These are phyloP conservation scores for Tachina fera DNA, from an alignment of 2,888 invertebrate genomes.

Conservation along the genomic window DNA sequence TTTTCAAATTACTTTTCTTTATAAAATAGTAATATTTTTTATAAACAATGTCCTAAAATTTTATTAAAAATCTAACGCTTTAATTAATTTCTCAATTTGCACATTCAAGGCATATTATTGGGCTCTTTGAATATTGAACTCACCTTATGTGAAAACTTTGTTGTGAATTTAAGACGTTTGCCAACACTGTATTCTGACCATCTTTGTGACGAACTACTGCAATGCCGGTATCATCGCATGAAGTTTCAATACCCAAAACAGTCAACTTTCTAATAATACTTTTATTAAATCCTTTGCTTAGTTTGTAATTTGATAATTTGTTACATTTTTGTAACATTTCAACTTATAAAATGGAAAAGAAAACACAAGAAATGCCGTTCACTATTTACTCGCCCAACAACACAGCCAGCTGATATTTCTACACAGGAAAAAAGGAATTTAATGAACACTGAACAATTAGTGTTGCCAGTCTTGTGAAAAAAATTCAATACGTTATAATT, in stretches of 20 bases:
- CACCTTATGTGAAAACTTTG: constrained; percentile 89
- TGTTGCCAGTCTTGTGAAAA: neutral
- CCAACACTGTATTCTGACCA: constrained; percentile 85
- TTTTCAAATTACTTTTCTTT: too few relatives aligned
- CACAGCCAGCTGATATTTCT: constrained; percentile 13
- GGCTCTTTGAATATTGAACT: constrained; percentile 14
- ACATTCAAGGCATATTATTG: neutral
- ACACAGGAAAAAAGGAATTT: neutral
- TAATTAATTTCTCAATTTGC: too few relatives aligned
- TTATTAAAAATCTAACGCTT: too few relatives aligned
- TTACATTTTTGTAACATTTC: constrained; percentile 60
- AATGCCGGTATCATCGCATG: constrained; percentile 98
- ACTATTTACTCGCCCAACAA: neutral
- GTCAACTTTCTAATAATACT: constrained; percentile 69
- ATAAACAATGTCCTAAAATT: too few relatives aligned
- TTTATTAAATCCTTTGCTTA: neutral
- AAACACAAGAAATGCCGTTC: neutral
- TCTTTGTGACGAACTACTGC: constrained; percentile 89
- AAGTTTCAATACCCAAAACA: constrained; percentile 97
- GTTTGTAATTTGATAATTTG: constrained; percentile 19
- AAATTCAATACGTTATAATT: neutral
- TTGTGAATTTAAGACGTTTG: constrained; percentile 93
- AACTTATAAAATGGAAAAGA: neutral
- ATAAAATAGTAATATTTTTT: too few relatives aligned
- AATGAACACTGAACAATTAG: too few relatives aligned